Base-by-base conservation (phyloP, 2,113 vertebrate genomes). In the Conger conger region DNA sequence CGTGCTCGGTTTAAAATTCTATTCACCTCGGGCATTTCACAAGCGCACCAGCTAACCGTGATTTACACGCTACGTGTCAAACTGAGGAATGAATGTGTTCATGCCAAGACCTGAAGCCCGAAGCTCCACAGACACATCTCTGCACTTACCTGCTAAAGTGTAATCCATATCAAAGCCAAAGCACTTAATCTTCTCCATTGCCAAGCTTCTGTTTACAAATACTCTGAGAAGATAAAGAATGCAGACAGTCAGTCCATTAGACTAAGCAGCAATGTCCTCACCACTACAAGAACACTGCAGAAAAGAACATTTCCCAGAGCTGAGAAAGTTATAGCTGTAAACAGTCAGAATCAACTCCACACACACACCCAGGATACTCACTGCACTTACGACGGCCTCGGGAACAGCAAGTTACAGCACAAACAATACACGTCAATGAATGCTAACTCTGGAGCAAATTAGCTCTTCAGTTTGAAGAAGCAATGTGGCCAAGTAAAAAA, bases 101-200 rank as follows among this genome's bases (percentile, higher is more conserved):
- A n/a, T 73, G 4, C 63, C 7, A 1, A n/a, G 63, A 9, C n/a
- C 9, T 73, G 63, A n/a, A n/a, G n/a, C n/a, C n/a, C n/a, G n/a
- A n/a, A n/a, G 8, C 63, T 45, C n/a, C 17, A 1, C 8, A 2
- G 40, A 20, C 42, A 23, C 18, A 36, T 37, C 36, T 15, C 30
- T 8, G 13, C 91, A 95, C 96, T 95, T 90, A 98, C 98, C 97
- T 92, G 98, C 98, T 88, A 99, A 95, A 76, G 98, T 99, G 87
- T 99, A 99, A 95, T 99, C 98, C 98, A 99, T 99, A 92, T 99
- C 98, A 95, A 99, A 99, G 86, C 98, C 98, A 94, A 99, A 99
- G 92, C 97, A 98, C 91, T 99, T 99, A 90, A 99, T 99, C 95
- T 99, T 99, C 96, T 99, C 98, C 98, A 99, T 99, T 88, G 98